phyloP scores from a whole-genome alignment of 2,888 invertebrate species.

The Dicroscelio sp. region DNA sequence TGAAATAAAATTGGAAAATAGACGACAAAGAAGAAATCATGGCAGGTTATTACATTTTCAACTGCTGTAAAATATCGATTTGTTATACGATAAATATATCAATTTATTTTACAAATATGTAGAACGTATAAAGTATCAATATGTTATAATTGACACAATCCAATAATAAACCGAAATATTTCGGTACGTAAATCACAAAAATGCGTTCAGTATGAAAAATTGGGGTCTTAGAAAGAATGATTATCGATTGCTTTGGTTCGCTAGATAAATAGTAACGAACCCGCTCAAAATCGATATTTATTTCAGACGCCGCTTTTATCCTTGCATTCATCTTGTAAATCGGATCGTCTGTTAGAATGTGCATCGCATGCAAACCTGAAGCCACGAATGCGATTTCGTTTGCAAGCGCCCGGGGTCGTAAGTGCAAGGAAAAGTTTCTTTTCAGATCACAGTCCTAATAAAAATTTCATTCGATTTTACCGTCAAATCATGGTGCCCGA shows the following conservation, averaged over 20 bases:
- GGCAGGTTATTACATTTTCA: too few relatives aligned
- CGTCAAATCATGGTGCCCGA: too few relatives aligned
- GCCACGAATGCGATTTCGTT: constrained; percentile 40
- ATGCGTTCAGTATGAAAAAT: background rate
- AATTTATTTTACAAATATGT: too few relatives aligned
- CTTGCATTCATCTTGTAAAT: constrained; percentile 9
- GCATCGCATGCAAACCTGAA: constrained; percentile 33
- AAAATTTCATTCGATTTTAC: constrained; percentile 69
- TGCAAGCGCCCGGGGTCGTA: background rate
- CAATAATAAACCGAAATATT: too few relatives aligned
- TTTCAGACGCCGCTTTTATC: background rate
- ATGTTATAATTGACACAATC: too few relatives aligned
- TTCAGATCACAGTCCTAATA: constrained; percentile 16
- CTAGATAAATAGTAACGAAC: background rate
- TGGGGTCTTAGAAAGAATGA: background rate
- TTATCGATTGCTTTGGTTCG: background rate
- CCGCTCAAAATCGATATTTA: background rate
- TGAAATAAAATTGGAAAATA: too few relatives aligned
- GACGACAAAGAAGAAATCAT: too few relatives aligned
- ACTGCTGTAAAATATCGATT: too few relatives aligned
- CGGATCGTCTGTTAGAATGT: constrained; percentile 21
- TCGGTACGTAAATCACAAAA: background rate
- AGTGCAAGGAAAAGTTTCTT: constrained; percentile 44
- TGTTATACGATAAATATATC: too few relatives aligned
- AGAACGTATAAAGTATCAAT: too few relatives aligned